These are phyloP conservation scores for Atlantisia rogersi DNA, from an alignment of 2,113 vertebrate genomes.

Conservation along the genomic window DNA sequence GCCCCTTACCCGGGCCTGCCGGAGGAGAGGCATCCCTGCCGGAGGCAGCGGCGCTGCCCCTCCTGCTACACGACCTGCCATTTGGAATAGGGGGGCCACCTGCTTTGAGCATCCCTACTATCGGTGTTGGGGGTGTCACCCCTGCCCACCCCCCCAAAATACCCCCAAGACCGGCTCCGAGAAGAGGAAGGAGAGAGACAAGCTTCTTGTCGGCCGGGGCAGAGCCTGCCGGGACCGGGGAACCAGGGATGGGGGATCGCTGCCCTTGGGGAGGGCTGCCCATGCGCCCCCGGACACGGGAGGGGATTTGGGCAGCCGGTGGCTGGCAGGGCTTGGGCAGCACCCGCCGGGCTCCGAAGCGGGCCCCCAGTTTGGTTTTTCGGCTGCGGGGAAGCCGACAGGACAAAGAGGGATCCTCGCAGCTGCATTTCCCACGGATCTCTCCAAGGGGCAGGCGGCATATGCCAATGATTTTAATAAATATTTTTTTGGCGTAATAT, in stretches of 20 bases:
- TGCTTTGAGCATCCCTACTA: not conserved
- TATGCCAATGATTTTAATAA: slow-evolving; percentile 71
- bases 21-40: not conserved
- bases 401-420: not conserved
- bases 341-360: not conserved
- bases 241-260: accelerated
- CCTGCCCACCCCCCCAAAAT: not conserved
- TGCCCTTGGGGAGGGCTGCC: not conserved
- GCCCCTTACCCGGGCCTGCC: not conserved
- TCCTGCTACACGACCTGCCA: not conserved
- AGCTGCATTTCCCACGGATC: slow-evolving; percentile 27
- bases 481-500: slow-evolving; percentile 62
- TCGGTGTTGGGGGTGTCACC: no score
- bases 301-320: not conserved
- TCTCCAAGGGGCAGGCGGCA: slow-evolving; percentile 54
- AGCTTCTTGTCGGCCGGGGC: not conserved
- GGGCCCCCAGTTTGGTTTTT: not conserved
- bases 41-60: not conserved
- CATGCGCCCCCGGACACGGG: accelerated
- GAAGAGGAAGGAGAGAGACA: not conserved
- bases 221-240: not conserved
- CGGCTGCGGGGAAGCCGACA: not conserved
- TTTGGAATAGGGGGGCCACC: not conserved
- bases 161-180: not conserved
- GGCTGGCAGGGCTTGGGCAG: not conserved